Percentiles rank a stretch among this genome's conserved stretches.
Conservation (phyloP, 2,888 invertebrate species). For the Spialia ferax region DNA sequence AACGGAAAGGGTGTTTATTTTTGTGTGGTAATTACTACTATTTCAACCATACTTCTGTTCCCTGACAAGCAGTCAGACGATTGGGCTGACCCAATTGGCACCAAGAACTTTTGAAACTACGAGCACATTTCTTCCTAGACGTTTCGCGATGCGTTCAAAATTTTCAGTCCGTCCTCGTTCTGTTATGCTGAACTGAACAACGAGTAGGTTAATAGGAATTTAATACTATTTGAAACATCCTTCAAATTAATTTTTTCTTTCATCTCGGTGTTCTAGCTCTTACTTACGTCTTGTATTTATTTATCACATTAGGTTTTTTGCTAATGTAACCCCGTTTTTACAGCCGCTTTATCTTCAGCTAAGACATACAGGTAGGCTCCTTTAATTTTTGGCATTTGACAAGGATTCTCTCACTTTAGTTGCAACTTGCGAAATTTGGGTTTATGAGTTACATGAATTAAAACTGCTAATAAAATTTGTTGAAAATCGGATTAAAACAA, state of each 20-base stretch:
- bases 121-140: constrained; percentile 61
- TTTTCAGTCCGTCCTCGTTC: neutral
- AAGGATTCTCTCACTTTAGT: constrained; percentile 22
- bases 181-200: neutral
- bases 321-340: no score
- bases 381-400: constrained; percentile 32
- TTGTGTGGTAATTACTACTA: constrained; percentile 44
- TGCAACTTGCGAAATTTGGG: constrained; percentile 9
- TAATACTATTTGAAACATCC: no score
- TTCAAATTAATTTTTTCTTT: neutral
- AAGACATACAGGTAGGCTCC: neutral
- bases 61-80: constrained; percentile 61
- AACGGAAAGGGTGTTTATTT: neutral
- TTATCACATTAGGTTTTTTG: neutral
- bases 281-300: neutral
- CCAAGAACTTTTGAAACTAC: constrained; percentile 59
- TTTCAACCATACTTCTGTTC: constrained; percentile 61
- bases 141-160: constrained; percentile 39
- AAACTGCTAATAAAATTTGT: neutral
- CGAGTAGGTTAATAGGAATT: no score
- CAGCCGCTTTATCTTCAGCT: neutral
- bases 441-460: neutral
- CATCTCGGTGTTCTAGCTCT: neutral
- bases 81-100: constrained; percentile 81
- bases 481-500: neutral